phyloP scores from a whole-genome alignment of 2,113 vertebrate genomes.

The Meriones unguiculatus region DNA sequence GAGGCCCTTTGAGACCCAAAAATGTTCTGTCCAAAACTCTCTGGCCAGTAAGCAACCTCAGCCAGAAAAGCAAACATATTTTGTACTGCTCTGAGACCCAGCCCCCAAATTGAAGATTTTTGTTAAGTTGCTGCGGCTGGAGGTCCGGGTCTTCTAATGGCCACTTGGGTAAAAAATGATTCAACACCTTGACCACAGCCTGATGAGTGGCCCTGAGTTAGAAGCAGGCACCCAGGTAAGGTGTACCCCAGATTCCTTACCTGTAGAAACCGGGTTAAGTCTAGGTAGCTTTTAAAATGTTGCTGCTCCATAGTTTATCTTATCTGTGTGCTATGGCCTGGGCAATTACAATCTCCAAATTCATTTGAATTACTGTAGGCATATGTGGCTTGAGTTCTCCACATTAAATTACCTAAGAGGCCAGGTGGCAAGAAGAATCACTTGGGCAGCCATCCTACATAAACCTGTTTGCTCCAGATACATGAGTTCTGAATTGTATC shows the following conservation, averaged over 20 bases:
- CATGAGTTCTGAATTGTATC: not conserved
- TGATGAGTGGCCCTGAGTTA: not conserved
- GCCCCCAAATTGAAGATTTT: not conserved
- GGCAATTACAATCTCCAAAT: conserved; percentile 6
- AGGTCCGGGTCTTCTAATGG: not conserved
- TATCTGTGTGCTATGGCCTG: not conserved
- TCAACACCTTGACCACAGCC: not conserved
- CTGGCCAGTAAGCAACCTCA: not conserved
- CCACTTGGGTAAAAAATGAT: not conserved
- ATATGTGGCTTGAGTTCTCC: not conserved
- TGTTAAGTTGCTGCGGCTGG: not conserved
- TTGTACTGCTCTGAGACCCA: conserved; percentile 15
- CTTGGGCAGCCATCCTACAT: not conserved
- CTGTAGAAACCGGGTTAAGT: not conserved
- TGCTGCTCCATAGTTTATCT: not conserved
- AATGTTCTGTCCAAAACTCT: not conserved
- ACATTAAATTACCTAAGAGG: not conserved
- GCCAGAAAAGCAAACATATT: conserved; percentile 7
- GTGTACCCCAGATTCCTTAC: not conserved
- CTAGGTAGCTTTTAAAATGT: not conserved
- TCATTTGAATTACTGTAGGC: not conserved
- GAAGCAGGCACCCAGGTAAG: not conserved
- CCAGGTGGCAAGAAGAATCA: not conserved
- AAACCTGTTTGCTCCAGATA: not conserved
- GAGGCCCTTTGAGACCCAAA: not conserved